Conservation (phyloP, 2,888 invertebrate species). For the Biston betularia region DNA sequence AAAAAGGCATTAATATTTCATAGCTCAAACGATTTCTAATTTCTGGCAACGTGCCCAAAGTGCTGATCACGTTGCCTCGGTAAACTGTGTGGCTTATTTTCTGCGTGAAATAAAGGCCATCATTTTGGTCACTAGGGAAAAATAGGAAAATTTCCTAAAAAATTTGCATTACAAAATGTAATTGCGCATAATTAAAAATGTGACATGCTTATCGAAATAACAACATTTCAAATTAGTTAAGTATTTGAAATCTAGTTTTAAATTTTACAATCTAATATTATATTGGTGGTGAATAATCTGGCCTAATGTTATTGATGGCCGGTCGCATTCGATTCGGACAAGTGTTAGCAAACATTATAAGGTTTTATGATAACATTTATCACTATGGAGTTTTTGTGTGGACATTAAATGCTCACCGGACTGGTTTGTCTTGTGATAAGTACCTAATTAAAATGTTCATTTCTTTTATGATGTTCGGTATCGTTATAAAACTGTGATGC, state of each 20-base stretch:
- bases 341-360: constrained; percentile 51
- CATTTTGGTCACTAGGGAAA: too few species aligned
- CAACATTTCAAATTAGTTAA: not conserved
- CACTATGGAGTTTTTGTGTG: constrained; percentile 35
- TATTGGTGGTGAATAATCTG: constrained; percentile 17
- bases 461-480: constrained; percentile 43
- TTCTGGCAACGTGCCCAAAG: too few species aligned
- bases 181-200: too few species aligned
- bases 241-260: not conserved
- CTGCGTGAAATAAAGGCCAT: too few species aligned
- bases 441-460: constrained; percentile 46
- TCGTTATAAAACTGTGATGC: constrained; percentile 42
- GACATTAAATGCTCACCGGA: constrained; percentile 42
- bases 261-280: not conserved
- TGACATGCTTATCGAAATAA: not conserved
- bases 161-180: too few species aligned
- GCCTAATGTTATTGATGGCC: constrained; percentile 26
- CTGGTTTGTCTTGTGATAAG: constrained; percentile 44
- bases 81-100: too few species aligned
- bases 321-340: constrained; percentile 38
- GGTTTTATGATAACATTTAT: constrained; percentile 52
- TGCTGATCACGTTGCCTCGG: too few species aligned
- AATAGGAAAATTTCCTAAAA: too few species aligned
- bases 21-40: too few species aligned
- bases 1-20: too few species aligned